These are phyloP conservation scores for Argynnis bischoffii DNA, from an alignment of 2,888 invertebrate genomes.

Conservation along the genomic window DNA sequence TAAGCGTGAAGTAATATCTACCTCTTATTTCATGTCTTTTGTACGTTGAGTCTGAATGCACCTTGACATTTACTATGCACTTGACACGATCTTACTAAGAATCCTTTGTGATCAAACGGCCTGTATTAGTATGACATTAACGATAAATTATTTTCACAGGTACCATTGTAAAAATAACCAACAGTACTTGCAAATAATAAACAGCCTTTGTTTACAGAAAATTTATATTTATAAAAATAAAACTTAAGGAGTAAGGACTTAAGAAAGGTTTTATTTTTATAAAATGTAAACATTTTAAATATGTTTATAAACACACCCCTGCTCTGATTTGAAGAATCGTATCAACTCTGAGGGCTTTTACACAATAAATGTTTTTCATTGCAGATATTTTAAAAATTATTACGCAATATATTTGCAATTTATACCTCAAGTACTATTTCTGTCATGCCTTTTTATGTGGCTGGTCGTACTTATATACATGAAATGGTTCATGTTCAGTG, in stretches of 20 bases:
- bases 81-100: constrained; percentile 1
- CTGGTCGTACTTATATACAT: constrained; percentile 92
- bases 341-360: background rate
- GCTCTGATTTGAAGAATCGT: too few species aligned
- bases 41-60: background rate
- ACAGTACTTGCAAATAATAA: too few species aligned
- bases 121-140: background rate
- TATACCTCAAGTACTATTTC: constrained; percentile 94
- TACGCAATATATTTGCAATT: constrained; percentile 89
- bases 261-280: too few species aligned
- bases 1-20: constrained; percentile 2
- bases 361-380: constrained; percentile 36
- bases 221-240: background rate
- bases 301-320: too few species aligned
- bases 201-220: background rate
- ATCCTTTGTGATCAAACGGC: background rate
- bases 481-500: constrained; percentile 89
- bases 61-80: constrained; percentile 3
- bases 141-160: background rate
- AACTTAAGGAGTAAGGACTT: background rate
- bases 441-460: constrained; percentile 93
- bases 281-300: too few species aligned
- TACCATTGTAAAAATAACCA: background rate
- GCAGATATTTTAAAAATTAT: constrained; percentile 83
- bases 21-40: background rate